phyloP scores from a whole-genome alignment of 1,140 invertebrate genomes.

The Asbolus verrucosus region DNA sequence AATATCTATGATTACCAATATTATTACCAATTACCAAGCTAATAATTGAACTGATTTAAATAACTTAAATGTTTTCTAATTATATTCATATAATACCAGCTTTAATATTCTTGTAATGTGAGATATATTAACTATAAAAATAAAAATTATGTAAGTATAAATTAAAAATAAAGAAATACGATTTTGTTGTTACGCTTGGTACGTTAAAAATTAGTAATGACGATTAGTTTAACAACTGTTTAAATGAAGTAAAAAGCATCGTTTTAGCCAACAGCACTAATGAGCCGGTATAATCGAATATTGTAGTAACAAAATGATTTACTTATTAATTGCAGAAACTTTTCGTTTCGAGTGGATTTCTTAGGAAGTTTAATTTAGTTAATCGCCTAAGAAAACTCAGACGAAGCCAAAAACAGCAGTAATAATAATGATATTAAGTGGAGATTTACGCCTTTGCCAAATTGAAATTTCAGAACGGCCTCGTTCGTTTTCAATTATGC shows the following conservation, averaged over 20 bases:
- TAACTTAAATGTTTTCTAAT: too few relatives aligned
- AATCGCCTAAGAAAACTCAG: slow-evolving; percentile 43
- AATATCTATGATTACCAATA: too few relatives aligned
- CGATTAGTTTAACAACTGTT: too few relatives aligned
- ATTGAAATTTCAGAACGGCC: slow-evolving; percentile 49
- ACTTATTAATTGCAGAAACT: slow-evolving; percentile 46
- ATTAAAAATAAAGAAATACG: too few relatives aligned
- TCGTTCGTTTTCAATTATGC: slow-evolving; percentile 47
- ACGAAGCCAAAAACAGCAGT: slow-evolving; percentile 43
- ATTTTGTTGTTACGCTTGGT: too few relatives aligned
- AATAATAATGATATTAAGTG: slow-evolving; percentile 52
- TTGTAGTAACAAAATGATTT: slow-evolving; percentile 46
- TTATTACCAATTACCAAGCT: too few relatives aligned
- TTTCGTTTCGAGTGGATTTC: slow-evolving; percentile 45
- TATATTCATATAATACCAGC: too few relatives aligned
- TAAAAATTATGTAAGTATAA: too few relatives aligned
- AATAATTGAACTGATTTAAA: too few relatives aligned
- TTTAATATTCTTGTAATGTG: too few relatives aligned
- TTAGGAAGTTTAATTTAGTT: slow-evolving; percentile 51
- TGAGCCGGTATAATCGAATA: slow-evolving; percentile 40
- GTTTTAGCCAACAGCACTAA: slow-evolving; percentile 2
- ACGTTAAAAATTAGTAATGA: too few relatives aligned
- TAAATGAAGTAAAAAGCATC: background rate
- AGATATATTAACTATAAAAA: too few relatives aligned
- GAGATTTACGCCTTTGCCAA: slow-evolving; percentile 50